Base-by-base conservation (phyloP, 2,113 vertebrate species). In the Scatophagus argus region DNA sequence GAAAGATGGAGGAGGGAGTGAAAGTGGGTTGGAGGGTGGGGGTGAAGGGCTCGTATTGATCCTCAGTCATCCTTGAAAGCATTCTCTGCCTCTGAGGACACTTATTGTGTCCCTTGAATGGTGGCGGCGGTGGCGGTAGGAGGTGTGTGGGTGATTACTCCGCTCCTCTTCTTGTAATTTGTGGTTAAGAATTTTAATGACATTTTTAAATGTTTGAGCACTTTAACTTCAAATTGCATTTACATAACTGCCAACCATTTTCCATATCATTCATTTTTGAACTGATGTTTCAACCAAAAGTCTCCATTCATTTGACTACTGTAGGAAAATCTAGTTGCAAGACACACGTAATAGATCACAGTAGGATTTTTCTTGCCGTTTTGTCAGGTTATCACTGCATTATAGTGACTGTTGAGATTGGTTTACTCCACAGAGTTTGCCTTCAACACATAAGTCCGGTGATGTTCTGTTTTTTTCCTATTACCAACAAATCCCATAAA, bases 31-130 rank as follows among this genome's bases (percentile, higher is more conserved):
- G 16, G n/a, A 11, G 29, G 25, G 58, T 13, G 43, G 46, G n/a
- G 43, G 75, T 58, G 32, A 70, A 59, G 71, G 64, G 63, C 19
- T 63, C 1, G 5, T 85, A 87, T 69, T 81, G 72, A 90, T 86
- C 76, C 49, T 55, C 43, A 68, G 81, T 77, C 61, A 89, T 80
- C 67, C 27, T 38, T 76, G 77, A 88, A 83, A 87, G 82, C 70
- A 10, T 58, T 43, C 29, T 71, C 31, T 55, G 17, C 32, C 61
- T 79, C 38, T 4, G 32, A 76, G 75, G 56, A 75, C 74, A 61
- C 46, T 64, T 43, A 46, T 19, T 66, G 66, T 81, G 38, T 49
- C 54, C 47, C 27, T 21, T 66, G 25, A 32, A 77, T 38, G 23
- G 51, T 23, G 56, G 21, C 5, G 51, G 31, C 19, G 29, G 41